A percentile compares a stretch with the other conserved stretches of the same genome.
Evolutionary conservation across 2,113 vertebrate species (phyloP).

Genomic region (Cololabis saira): DNA sequence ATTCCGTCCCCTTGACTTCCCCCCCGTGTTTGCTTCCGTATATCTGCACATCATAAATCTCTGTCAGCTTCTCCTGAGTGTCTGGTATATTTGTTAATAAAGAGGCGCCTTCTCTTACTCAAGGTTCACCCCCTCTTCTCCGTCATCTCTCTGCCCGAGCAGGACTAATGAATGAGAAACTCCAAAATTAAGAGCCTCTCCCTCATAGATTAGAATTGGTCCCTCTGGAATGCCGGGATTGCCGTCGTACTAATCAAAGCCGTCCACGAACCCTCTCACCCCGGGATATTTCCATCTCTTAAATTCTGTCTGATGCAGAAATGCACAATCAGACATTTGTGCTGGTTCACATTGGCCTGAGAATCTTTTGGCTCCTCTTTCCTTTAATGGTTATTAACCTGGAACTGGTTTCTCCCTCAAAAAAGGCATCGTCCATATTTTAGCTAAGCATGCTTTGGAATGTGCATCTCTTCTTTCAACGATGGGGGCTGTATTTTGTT

Average conservation of each 20-base stretch:
- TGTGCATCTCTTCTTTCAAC: conserved; percentile 17
- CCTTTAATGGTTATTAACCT: conserved; percentile 78
- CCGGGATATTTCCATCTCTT: conserved; percentile 58
- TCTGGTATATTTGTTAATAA: conserved; percentile 70
- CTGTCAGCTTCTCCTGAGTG: conserved; percentile 73
- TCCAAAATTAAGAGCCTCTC: conserved; percentile 75
- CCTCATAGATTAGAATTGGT: conserved; percentile 72
- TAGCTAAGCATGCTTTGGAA: conserved; percentile 59
- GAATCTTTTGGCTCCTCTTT: conserved; percentile 62
- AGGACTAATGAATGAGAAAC: conserved; percentile 76
- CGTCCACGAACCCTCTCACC: conserved; percentile 22
- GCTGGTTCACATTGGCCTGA: conserved; percentile 35
- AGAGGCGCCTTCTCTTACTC: conserved; percentile 57
- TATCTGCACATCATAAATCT: conserved; percentile 77
- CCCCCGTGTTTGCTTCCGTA: conserved; percentile 70
- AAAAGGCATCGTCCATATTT: conserved; percentile 65
- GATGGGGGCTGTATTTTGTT: conserved; percentile 10
- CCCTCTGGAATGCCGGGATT: conserved; percentile 60
- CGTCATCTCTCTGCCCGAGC: conserved; percentile 51
- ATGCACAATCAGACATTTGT: conserved; percentile 35
- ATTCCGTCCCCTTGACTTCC: conserved; percentile 51
- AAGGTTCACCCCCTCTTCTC: conserved; percentile 32
- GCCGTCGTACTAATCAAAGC: conserved; percentile 66
- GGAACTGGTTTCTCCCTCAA: conserved; percentile 50
- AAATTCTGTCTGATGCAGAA: conserved; percentile 59